Evolutionary conservation across 2,797 vertebrate genomes (phyloP).

Genomic region (Tapirus indicus): DNA sequence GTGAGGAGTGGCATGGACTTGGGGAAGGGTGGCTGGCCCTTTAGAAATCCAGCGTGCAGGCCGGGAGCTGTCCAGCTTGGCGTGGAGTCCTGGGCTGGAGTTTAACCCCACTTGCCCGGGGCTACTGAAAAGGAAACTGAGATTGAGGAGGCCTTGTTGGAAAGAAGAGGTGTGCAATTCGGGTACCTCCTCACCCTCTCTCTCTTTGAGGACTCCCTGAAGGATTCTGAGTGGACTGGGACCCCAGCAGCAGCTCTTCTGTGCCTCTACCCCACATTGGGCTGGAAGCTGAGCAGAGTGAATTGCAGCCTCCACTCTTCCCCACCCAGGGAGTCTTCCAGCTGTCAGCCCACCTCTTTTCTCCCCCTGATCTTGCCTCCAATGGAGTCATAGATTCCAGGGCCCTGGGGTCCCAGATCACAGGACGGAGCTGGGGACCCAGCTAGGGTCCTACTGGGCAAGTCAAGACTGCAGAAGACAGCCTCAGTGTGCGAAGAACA

Average conservation of each 20-base stretch:
- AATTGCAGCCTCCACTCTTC: not conserved
- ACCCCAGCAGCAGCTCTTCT: not conserved
- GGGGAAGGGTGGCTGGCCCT: not conserved
- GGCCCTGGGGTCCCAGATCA: not conserved
- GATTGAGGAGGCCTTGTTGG: conserved; percentile 30
- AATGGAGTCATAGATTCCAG: not conserved
- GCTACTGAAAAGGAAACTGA: not conserved
- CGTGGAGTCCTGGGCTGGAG: not conserved
- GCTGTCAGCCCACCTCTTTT: not conserved
- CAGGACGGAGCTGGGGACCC: not conserved
- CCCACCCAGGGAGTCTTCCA: not conserved
- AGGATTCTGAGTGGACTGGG: not conserved
- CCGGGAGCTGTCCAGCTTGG: conserved; percentile 75
- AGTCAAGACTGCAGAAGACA: conserved; percentile 21
- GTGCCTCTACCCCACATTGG: not conserved
- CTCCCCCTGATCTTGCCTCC: not conserved
- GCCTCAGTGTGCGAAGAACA: not conserved
- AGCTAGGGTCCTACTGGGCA: not conserved
- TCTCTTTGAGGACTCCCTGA: not conserved
- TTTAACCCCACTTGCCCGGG: not conserved
- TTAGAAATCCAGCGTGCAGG: not conserved
- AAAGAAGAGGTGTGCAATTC: not conserved
- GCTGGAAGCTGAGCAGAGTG: not conserved
- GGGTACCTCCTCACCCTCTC: not conserved
- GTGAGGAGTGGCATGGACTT: not conserved